Percentiles rank a stretch among this genome's conserved stretches.
Conservation (phyloP, 1,140 invertebrate species). For the Eupristina koningsbergeri region DNA sequence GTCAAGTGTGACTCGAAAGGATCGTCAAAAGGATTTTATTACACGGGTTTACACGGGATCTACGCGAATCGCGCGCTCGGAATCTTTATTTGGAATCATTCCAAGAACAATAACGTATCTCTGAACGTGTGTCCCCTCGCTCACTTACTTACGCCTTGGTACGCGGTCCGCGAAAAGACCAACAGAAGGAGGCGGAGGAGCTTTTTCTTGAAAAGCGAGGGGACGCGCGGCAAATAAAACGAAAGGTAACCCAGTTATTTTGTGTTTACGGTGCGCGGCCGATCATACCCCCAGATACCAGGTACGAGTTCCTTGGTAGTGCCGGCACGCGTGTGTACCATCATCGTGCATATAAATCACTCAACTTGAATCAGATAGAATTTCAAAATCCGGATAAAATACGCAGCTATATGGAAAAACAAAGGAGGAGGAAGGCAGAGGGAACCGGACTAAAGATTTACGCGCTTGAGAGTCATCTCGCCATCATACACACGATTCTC, state of each 20-base stretch:
- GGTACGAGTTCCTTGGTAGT: slow-evolving; percentile 67
- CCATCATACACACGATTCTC: slow-evolving; percentile 36
- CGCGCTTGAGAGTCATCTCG: slow-evolving; percentile 44
- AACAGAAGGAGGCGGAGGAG: no score
- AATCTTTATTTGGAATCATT: slow-evolving; percentile 75
- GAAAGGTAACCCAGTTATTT: slow-evolving; percentile 74
- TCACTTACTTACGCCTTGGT: neutral
- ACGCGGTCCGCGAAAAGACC: neutral
- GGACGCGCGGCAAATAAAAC: slow-evolving; percentile 65
- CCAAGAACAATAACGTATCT: slow-evolving; percentile 73
- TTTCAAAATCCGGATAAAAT: slow-evolving; percentile 71
- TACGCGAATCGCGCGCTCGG: slow-evolving; percentile 58
- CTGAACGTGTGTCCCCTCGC: slow-evolving; percentile 43
- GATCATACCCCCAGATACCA: slow-evolving; percentile 71
- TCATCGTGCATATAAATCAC: slow-evolving; percentile 73
- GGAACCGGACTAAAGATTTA: slow-evolving; percentile 50
- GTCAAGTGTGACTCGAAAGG: slow-evolving; percentile 46
- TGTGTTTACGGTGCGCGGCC: slow-evolving; percentile 66
- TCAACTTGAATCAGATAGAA: slow-evolving; percentile 70
- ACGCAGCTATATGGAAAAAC: slow-evolving; percentile 66
- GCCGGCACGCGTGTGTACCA: slow-evolving; percentile 71
- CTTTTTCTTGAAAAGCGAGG: slow-evolving; percentile 29
- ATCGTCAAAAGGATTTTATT: slow-evolving; percentile 67
- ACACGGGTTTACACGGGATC: slow-evolving; percentile 65
- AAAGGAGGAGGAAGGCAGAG: slow-evolving; percentile 48